Conservation (phyloP, 1,140 invertebrate species). For the Drosophila bocki region DNA sequence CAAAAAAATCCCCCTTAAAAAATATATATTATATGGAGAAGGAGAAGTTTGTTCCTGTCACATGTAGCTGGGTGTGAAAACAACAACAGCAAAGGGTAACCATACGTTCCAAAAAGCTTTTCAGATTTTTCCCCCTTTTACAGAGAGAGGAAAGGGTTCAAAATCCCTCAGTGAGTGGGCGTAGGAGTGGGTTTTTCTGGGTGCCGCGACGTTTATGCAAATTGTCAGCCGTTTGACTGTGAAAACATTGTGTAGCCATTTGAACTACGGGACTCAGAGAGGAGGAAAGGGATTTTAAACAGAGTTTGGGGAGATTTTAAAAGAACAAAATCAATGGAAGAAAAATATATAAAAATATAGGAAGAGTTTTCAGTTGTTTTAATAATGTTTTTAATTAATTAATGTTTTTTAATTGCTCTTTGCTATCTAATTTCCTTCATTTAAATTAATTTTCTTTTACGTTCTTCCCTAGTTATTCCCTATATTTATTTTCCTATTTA, state of each 20-base stretch:
- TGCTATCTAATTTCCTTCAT: neutral
- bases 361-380: no score
- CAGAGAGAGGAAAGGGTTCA: conserved; percentile 17
- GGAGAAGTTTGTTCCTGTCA: conserved; percentile 59
- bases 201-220: conserved; percentile 68
- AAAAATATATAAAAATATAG: neutral
- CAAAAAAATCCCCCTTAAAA: neutral
- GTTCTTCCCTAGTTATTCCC: neutral
- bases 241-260: conserved; percentile 69
- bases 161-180: conserved; percentile 15
- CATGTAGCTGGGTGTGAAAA: conserved; percentile 67
- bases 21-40: conserved; percentile 5
- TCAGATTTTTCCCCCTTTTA: conserved; percentile 44
- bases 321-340: neutral
- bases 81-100: conserved; percentile 49
- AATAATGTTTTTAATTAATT: no score
- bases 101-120: conserved; percentile 62
- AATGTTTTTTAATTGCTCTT: no score
- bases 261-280: conserved; percentile 45
- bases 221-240: conserved; percentile 71
- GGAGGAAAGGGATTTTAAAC: neutral
- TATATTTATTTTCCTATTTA: no score
- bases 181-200: conserved; percentile 4
- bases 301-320: conserved; percentile 4
- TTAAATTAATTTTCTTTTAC: neutral